phyloP scores from a whole-genome alignment of 2,888 invertebrate species.

The Notocelia uddmanniana region DNA sequence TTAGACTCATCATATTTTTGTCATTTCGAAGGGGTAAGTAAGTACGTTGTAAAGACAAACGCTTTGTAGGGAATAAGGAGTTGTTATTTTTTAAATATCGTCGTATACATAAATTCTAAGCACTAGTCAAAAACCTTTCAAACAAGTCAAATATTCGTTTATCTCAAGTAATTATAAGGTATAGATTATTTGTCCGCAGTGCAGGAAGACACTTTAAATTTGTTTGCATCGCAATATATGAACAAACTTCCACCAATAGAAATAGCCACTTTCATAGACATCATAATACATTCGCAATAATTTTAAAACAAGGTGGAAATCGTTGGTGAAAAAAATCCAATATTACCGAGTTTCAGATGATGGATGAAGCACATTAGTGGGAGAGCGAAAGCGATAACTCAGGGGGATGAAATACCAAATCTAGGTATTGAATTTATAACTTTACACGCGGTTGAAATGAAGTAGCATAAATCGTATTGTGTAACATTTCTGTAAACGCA shows the following conservation, averaged over 20 bases:
- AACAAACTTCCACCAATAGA: too few relatives aligned
- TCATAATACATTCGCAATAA: constrained; percentile 29
- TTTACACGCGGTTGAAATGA: constrained; percentile 43
- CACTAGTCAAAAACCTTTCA: too few relatives aligned
- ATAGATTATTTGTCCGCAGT: too few relatives aligned
- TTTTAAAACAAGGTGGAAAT: constrained; percentile 35
- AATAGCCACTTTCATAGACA: constrained; percentile 24
- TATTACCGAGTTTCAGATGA: constrained; percentile 48
- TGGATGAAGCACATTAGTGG: constrained; percentile 50
- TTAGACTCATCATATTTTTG: too few relatives aligned
- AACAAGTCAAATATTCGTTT: too few relatives aligned
- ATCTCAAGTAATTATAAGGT: too few relatives aligned
- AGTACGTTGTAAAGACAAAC: too few relatives aligned
- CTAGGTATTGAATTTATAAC: constrained; percentile 45
- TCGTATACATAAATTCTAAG: too few relatives aligned
- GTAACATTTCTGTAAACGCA: not conserved
- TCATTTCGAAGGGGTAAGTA: too few relatives aligned
- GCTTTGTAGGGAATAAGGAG: too few relatives aligned
- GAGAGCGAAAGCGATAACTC: constrained; percentile 45
- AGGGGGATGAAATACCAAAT: constrained; percentile 44
- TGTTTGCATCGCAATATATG: not conserved
- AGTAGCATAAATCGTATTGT: constrained; percentile 33
- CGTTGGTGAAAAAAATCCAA: constrained; percentile 47
- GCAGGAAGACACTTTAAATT: not conserved
- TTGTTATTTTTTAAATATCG: too few relatives aligned